Conservation (phyloP, 2,797 vertebrate genomes). For the Cryptoprocta ferox region DNA sequence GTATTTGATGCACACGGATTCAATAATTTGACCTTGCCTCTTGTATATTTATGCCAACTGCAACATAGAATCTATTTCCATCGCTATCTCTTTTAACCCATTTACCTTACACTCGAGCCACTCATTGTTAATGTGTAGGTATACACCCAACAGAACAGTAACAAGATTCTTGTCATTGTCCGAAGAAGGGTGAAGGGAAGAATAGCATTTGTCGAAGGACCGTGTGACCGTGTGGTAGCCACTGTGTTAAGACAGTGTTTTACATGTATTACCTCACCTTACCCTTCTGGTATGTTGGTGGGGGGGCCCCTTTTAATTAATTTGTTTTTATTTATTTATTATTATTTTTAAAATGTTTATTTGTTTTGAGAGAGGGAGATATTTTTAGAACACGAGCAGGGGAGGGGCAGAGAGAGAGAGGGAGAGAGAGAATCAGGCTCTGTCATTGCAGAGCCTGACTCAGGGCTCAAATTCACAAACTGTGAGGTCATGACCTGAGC, state of each 20-base stretch:
- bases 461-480: too few species aligned
- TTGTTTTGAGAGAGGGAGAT: too few species aligned
- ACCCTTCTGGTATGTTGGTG: background rate
- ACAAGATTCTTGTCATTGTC: background rate
- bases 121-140: background rate
- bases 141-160: too few species aligned
- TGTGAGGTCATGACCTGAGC: too few species aligned
- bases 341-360: too few species aligned
- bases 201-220: background rate
- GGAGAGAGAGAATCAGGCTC: too few species aligned
- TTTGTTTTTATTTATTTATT: too few species aligned
- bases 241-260: background rate
- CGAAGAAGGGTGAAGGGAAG: background rate
- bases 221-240: fast-evolving
- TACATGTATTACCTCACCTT: fast-evolving
- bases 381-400: too few species aligned
- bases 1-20: fast-evolving
- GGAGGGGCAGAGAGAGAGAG: too few species aligned
- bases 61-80: background rate
- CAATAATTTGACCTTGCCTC: background rate
- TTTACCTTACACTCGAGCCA: background rate
- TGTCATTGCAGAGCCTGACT: too few species aligned
- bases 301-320: too few species aligned
- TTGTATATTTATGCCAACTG: background rate
- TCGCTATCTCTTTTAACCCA: background rate